phyloP scores from a whole-genome alignment of 92 coral and sea anemone genomes.

The Zoanthus sansibaricus region DNA sequence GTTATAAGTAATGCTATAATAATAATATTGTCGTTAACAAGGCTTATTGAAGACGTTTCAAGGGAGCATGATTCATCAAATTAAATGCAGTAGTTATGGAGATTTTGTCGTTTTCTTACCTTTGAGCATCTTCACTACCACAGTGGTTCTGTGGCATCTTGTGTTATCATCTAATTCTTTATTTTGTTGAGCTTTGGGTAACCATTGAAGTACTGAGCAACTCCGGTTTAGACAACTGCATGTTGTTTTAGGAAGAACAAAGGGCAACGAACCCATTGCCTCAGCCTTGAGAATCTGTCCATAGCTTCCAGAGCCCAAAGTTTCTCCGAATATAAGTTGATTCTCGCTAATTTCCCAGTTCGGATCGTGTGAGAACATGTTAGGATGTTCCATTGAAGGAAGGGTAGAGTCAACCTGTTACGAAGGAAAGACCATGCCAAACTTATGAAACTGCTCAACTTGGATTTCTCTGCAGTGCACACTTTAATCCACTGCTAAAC shows the following conservation, averaged over 20 bases:
- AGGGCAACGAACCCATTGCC: conserved; percentile 82
- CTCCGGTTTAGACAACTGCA: conserved; percentile 31
- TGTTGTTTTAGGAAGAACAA: conserved; percentile 51
- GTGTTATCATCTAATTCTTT: conserved; percentile 23
- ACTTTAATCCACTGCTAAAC: too few species aligned
- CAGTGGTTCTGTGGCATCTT: conserved; percentile 61
- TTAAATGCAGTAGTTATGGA: not conserved
- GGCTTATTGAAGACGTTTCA: not conserved
- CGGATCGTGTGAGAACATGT: conserved; percentile 47
- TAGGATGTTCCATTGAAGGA: conserved; percentile 73
- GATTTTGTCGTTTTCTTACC: conserved; percentile 51
- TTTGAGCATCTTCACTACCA: conserved; percentile 88
- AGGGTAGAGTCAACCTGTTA: conserved; percentile 80
- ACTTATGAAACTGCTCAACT: too few species aligned
- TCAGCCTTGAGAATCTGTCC: conserved; percentile 93
- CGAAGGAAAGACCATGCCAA: not conserved
- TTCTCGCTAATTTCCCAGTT: conserved; percentile 85
- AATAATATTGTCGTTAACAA: not conserved
- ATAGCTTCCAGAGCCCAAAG: conserved; percentile 88
- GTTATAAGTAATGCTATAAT: not conserved
- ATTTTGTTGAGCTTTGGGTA: conserved; percentile 54
- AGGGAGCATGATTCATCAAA: not conserved
- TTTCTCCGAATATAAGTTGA: conserved; percentile 73
- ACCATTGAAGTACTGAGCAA: conserved; percentile 72
- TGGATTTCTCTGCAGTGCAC: too few species aligned